Evolutionary conservation across 1,140 invertebrate species (phyloP).

Genomic region (Trichomalopsis sarcophagae): DNA sequence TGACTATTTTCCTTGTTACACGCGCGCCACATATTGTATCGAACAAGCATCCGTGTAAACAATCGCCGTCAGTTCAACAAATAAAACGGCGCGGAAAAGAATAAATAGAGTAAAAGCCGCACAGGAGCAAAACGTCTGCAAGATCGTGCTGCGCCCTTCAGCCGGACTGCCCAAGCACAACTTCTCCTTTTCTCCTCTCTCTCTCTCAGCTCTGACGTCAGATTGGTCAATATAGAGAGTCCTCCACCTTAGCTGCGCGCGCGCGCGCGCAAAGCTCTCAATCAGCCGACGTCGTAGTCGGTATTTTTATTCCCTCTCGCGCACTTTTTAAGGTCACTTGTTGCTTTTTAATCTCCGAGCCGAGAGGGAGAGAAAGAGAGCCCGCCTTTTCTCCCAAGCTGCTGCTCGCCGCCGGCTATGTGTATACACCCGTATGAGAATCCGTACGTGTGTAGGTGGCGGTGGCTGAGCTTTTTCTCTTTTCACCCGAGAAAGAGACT

Average conservation of each 20-base stretch:
- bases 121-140: neutral
- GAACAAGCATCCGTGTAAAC: no score
- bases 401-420: neutral
- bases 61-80: no score
- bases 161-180: slow-evolving; percentile 24
- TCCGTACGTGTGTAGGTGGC: neutral
- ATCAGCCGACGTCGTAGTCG: slow-evolving; percentile 67
- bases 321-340: slow-evolving; percentile 73
- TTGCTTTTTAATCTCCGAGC: slow-evolving; percentile 72
- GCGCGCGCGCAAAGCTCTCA: slow-evolving; percentile 69
- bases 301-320: slow-evolving; percentile 67
- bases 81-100: neutral
- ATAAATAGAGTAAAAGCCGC: neutral
- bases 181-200: neutral
- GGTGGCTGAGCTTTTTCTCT: slow-evolving; percentile 21
- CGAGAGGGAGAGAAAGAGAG: neutral
- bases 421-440: neutral
- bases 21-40: no score
- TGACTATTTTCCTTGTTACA: neutral
- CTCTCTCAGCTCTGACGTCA: slow-evolving; percentile 48
- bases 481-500: slow-evolving; percentile 24
- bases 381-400: slow-evolving; percentile 32
- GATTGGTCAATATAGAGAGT: slow-evolving; percentile 53
- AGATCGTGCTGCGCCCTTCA: slow-evolving; percentile 49
- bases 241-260: slow-evolving; percentile 43